Percentiles rank a stretch among this genome's conserved stretches.
These are phyloP conservation scores for Pangasius mekongensis DNA, from an alignment of 2,797 vertebrate genomes.

Conservation along the genomic window DNA sequence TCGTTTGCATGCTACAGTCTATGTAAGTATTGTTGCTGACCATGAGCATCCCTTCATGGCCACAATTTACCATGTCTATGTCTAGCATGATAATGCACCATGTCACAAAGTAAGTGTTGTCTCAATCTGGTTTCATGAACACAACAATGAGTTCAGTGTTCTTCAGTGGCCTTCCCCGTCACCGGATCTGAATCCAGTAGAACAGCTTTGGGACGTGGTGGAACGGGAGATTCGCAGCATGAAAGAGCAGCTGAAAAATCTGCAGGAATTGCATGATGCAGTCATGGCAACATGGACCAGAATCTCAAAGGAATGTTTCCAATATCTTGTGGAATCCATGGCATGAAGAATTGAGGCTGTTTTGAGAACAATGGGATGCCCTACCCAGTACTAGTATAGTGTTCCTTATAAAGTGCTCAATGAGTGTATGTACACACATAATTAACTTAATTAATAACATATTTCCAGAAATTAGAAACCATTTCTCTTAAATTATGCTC, in stretches of 20 bases:
- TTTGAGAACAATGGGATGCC: neutral
- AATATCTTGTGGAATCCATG: neutral
- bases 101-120: neutral
- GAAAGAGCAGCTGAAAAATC: neutral
- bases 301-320: neutral
- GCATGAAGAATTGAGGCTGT: neutral
- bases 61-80: neutral
- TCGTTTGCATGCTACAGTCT: too few relatives aligned
- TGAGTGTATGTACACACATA: neutral
- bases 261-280: neutral
- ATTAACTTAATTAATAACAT: neutral
- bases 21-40: too few relatives aligned
- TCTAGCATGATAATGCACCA: neutral
- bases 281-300: too few relatives aligned
- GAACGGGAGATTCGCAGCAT: neutral
- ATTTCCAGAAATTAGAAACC: neutral
- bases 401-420: neutral
- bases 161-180: too few relatives aligned
- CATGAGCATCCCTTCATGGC: too few relatives aligned
- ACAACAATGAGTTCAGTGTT: neutral
- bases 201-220: neutral
- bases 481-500: neutral
- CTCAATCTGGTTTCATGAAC: neutral
- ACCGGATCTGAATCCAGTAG: neutral
- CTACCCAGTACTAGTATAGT: neutral